Evolutionary conservation across 2,888 invertebrate species (phyloP).

Genomic region (Drosophila picticornis): DNA sequence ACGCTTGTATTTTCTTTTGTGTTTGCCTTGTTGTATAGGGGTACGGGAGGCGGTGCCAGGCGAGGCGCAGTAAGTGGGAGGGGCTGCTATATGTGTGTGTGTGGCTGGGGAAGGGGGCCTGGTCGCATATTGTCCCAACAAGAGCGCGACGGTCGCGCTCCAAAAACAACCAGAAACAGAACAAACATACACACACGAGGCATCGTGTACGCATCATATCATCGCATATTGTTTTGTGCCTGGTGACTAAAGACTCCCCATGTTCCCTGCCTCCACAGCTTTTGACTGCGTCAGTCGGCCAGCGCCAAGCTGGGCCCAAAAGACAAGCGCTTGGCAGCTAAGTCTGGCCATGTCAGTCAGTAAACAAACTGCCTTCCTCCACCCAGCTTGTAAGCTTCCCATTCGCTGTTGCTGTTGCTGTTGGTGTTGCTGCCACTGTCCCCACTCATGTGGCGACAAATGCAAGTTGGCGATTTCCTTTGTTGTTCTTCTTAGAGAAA

Average conservation of each 20-base stretch:
- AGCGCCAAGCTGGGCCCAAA: constrained; percentile 61
- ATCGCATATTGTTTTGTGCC: constrained; percentile 60
- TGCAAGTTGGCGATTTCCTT: constrained; percentile 79
- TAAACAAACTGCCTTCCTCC: neutral
- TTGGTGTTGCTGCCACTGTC: neutral
- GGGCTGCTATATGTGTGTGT: neutral
- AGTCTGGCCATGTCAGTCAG: constrained; percentile 54
- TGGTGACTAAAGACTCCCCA: neutral
- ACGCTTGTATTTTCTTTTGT: constrained; percentile 43
- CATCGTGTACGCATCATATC: constrained; percentile 73
- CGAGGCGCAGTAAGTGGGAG: neutral
- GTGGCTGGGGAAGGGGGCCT: constrained; percentile 12
- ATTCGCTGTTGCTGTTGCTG: neutral
- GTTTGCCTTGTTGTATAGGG: neutral
- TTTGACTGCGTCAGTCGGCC: constrained; percentile 29
- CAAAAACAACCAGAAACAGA: constrained; percentile 61
- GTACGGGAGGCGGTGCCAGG: neutral
- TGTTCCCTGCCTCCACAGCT: neutral
- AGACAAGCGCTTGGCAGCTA: constrained; percentile 69
- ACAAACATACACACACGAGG: constrained; percentile 15
- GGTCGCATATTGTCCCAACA: constrained; percentile 70
- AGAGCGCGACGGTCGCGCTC: constrained; percentile 66
- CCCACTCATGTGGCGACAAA: constrained; percentile 56
- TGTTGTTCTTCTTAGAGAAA: constrained; percentile 54
- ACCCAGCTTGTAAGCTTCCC: neutral